Evolutionary conservation across 1,140 invertebrate species (phyloP).

Genomic region (Pteromalus puparum): DNA sequence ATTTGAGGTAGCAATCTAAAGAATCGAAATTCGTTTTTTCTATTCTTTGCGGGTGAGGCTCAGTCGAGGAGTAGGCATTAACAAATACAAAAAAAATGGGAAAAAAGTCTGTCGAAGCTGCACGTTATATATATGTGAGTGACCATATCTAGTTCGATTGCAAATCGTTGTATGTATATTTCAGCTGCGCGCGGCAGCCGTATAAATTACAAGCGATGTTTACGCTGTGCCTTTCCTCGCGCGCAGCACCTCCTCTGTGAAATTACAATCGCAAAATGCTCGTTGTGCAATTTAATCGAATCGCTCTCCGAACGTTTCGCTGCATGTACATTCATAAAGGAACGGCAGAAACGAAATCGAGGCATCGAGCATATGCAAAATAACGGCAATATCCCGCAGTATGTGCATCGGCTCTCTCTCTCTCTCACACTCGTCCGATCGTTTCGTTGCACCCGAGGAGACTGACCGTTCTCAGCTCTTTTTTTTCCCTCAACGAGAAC

Average conservation of each 20-base stretch:
- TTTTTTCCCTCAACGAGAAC: neutral
- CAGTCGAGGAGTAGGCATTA: neutral
- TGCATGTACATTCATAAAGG: neutral
- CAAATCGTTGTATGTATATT: neutral
- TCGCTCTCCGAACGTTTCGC: neutral
- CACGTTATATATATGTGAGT: neutral
- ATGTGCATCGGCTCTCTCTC: neutral
- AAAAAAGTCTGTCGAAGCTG: neutral
- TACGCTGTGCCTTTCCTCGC: neutral
- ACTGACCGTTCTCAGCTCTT: constrained; percentile 21
- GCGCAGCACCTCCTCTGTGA: constrained; percentile 3
- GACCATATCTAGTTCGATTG: constrained; percentile 3
- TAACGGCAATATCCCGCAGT: neutral
- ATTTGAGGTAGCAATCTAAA: constrained; percentile 4
- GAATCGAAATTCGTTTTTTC: constrained; percentile 3
- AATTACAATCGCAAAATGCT: constrained; percentile 10
- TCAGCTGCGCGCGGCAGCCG: neutral
- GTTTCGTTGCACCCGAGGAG: constrained; percentile 2
- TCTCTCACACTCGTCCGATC: neutral
- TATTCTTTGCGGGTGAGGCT: neutral
- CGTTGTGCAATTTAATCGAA: constrained; percentile 8
- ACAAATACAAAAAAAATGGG: neutral
- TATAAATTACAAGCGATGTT: constrained; percentile 13
- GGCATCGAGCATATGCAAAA: constrained; percentile 10
- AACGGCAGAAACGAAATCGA: constrained; percentile 16